Evolutionary conservation across 2,113 vertebrate genomes (phyloP).

Genomic region (Cygnus atratus): DNA sequence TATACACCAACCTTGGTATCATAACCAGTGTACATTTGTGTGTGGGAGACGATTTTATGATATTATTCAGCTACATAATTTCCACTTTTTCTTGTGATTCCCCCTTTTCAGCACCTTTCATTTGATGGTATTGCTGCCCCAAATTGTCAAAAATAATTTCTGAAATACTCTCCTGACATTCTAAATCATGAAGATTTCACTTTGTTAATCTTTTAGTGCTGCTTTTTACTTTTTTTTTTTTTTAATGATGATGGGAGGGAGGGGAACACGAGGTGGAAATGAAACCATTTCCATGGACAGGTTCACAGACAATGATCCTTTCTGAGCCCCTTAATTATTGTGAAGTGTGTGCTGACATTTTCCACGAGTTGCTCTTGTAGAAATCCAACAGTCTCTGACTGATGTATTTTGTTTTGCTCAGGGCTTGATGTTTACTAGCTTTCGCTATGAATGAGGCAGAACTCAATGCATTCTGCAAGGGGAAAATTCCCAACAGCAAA

Average conservation of each 20-base stretch:
- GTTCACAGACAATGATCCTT: not conserved
- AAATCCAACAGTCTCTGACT: not conserved
- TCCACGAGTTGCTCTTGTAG: not conserved
- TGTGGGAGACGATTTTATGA: not conserved
- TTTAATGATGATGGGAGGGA: not conserved
- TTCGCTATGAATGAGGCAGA: not conserved
- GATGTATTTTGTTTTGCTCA: not conserved
- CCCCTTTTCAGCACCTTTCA: constrained; percentile 7
- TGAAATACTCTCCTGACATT: not conserved
- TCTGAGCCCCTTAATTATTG: not conserved
- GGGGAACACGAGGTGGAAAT: not conserved
- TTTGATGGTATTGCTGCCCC: not conserved
- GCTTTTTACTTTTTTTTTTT: not conserved
- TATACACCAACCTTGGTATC: not conserved
- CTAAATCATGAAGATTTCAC: not conserved
- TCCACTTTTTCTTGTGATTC: constrained; percentile 48
- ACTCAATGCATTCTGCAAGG: not conserved
- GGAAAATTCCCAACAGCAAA: not conserved
- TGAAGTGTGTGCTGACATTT: not conserved
- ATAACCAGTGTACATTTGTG: not conserved
- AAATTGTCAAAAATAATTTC: not conserved
- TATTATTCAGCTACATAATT: constrained; percentile 59
- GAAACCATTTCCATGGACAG: not conserved
- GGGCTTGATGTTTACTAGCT: not conserved
- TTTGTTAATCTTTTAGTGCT: not conserved